Conservation (phyloP, 2,888 invertebrate species). For the Thalpophila matura region DNA sequence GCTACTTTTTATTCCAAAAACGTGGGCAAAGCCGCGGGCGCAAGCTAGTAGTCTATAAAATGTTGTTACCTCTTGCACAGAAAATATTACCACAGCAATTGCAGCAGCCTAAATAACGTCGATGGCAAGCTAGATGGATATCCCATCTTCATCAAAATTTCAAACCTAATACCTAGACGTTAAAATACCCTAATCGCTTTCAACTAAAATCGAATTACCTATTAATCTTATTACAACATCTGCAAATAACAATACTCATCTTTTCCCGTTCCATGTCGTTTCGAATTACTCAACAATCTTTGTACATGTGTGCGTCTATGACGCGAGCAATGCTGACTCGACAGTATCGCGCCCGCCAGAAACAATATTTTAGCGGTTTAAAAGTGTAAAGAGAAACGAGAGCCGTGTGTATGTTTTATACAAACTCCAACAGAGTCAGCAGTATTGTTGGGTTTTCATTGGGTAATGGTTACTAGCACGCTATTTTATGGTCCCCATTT, state of each 20-base stretch:
- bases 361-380: conserved; percentile 88
- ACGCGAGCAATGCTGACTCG: conserved; percentile 74
- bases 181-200: background rate
- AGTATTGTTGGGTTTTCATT: conserved; percentile 50
- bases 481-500: conserved; percentile 41
- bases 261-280: conserved; percentile 31
- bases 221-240: background rate
- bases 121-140: too few relatives aligned
- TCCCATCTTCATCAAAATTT: too few relatives aligned
- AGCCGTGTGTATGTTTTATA: conserved; percentile 59
- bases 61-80: too few relatives aligned
- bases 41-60: too few relatives aligned
- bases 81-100: too few relatives aligned
- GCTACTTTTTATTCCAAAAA: too few relatives aligned
- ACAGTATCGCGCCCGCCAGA: conserved; percentile 82
- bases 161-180: background rate
- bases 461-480: conserved; percentile 41
- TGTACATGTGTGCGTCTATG: conserved; percentile 62
- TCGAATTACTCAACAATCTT: conserved; percentile 62
- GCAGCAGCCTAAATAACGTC: too few relatives aligned
- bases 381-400: conserved; percentile 82
- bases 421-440: conserved; percentile 53
- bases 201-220: background rate
- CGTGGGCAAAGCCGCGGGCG: too few relatives aligned
- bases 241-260: background rate